Percentiles rank a stretch among this genome's conserved stretches.
Conservation (phyloP, 1,140 invertebrate genomes). For the Plodia interpunctella region DNA sequence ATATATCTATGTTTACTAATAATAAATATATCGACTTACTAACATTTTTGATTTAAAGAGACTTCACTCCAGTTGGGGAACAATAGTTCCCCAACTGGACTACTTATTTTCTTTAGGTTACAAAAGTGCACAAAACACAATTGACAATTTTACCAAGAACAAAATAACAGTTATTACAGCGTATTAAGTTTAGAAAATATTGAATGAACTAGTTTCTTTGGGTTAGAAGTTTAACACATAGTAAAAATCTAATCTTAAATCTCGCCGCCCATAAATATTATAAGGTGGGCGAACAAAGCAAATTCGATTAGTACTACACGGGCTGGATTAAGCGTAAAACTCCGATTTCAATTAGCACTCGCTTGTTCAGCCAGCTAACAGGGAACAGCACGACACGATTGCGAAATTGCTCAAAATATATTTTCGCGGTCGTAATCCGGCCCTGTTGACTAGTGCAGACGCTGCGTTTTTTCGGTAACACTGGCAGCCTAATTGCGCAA, state of each 20-base stretch:
- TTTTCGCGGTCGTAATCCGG: slow-evolving; percentile 48
- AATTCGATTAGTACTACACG: slow-evolving; percentile 27
- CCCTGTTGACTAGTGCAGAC: slow-evolving; percentile 39
- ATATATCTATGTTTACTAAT: no score
- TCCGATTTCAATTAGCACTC: slow-evolving; percentile 62
- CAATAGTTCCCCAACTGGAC: no score
- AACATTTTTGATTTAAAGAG: no score
- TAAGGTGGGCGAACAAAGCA: neutral
- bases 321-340: slow-evolving; percentile 48
- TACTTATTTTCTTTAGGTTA: no score
- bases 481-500: slow-evolving; percentile 38
- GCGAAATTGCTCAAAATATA: slow-evolving; percentile 57
- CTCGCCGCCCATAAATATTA: neutral
- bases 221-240: no score
- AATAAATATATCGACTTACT: no score
- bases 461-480: slow-evolving; percentile 34
- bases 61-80: no score
- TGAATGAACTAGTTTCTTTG: no score
- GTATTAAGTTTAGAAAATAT: neutral
- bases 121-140: no score
- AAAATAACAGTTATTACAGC: no score
- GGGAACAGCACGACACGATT: slow-evolving; percentile 51
- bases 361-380: slow-evolving; percentile 46
- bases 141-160: no score
- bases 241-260: neutral